Evolutionary conservation across 1,140 invertebrate species (phyloP).

Genomic region (silkworm (Bombyx mori)): DNA sequence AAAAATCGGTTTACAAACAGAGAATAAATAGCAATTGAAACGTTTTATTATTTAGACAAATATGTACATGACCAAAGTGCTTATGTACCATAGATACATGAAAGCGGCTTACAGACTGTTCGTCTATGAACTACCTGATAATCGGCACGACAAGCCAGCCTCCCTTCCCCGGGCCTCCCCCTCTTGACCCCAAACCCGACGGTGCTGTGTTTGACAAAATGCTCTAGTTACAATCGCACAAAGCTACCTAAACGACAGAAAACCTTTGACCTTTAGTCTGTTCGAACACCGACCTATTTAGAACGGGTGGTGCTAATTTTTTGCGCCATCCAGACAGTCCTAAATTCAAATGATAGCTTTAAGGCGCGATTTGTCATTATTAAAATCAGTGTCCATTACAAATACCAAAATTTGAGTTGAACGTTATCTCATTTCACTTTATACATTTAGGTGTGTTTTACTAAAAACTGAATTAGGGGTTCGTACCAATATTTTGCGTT

Average conservation of each 20-base stretch:
- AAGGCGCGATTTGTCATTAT: conserved; percentile 16
- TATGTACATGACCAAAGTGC: too few species aligned
- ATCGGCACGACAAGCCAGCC: conserved; percentile 21
- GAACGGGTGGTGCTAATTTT: conserved; percentile 10
- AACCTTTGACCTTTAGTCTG: conserved; percentile 20
- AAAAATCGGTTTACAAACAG: too few species aligned
- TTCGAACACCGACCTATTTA: conserved; percentile 7
- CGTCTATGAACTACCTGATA: neutral
- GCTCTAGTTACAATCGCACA: conserved; percentile 19
- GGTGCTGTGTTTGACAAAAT: conserved; percentile 23
- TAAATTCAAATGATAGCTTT: conserved; percentile 14
- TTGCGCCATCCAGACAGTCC: conserved; percentile 7
- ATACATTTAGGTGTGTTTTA: too few species aligned
- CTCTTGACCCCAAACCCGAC: conserved; percentile 17
- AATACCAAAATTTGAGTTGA: too few species aligned
- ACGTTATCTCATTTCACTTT: too few species aligned
- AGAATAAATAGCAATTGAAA: too few species aligned
- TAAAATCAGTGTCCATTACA: neutral
- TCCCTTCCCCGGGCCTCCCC: conserved; percentile 13
- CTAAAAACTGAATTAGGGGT: too few species aligned
- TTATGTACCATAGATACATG: too few species aligned
- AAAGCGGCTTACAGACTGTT: too few species aligned
- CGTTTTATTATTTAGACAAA: too few species aligned
- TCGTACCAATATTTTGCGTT: too few species aligned
- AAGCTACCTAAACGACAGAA: conserved; percentile 12